Conservation (phyloP, 2,113 vertebrate species). For the Nannobrachium achirus region DNA sequence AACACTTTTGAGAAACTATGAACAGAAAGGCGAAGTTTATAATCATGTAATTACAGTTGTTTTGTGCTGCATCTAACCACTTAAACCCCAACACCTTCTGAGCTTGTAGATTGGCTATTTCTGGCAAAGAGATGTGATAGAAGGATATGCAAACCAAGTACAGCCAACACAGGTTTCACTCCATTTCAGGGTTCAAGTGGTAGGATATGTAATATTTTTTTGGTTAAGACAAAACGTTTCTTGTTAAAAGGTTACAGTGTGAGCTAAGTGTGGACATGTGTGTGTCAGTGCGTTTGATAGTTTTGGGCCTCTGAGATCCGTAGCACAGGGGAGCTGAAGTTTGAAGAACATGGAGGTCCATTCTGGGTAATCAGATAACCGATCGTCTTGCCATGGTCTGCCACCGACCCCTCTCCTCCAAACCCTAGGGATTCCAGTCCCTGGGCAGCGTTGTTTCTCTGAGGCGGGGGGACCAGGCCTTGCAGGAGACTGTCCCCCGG, state of each 20-base stretch:
- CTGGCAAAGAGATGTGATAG: neutral
- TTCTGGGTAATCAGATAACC: constrained; percentile 65
- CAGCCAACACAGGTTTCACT: no score
- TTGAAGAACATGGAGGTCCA: constrained; percentile 70
- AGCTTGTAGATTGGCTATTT: neutral
- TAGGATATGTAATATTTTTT: no score
- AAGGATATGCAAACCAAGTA: neutral
- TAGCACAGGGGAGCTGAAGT: constrained; percentile 85
- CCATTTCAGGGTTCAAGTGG: no score
- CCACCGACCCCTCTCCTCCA: constrained; percentile 53
- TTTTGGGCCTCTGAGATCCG: constrained; percentile 81
- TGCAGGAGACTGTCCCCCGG: constrained; percentile 78
- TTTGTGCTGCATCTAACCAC: neutral
- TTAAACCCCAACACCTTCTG: no score
- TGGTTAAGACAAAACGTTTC: no score
- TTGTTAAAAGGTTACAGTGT: no score
- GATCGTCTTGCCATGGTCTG: constrained; percentile 61
- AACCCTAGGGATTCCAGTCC: constrained; percentile 65
- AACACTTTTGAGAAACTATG: neutral
- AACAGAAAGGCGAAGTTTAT: neutral
- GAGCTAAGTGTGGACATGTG: no score
- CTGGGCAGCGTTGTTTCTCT: constrained; percentile 68
- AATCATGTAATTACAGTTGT: neutral
- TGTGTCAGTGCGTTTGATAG: no score
- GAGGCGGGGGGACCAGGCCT: constrained; percentile 78